A percentile compares a stretch with the other conserved stretches of the same genome.
phyloP scores from a whole-genome alignment of 2,888 invertebrate genomes.

The Molorchus minor region DNA sequence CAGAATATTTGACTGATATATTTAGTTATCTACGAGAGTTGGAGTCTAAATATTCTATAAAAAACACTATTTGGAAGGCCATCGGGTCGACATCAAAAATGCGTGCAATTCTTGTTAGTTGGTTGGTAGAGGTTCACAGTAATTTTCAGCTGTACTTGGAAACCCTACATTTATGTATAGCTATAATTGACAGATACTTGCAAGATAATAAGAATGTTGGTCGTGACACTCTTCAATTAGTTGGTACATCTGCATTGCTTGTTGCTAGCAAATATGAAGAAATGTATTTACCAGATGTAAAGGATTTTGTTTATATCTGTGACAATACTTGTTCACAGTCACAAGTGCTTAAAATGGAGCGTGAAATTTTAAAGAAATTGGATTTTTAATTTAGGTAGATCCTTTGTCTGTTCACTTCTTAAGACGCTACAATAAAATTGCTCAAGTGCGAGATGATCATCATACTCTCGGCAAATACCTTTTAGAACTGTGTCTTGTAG shows the following conservation, averaged over 20 bases:
- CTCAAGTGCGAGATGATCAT: slow-evolving; percentile 67
- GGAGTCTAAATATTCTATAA: slow-evolving; percentile 75
- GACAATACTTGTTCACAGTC: slow-evolving; percentile 84
- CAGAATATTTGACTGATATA: slow-evolving; percentile 90
- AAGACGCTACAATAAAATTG: slow-evolving; percentile 74
- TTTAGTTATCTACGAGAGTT: slow-evolving; percentile 81
- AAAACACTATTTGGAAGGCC: slow-evolving; percentile 71
- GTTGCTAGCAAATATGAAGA: slow-evolving; percentile 96
- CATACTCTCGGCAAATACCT: slow-evolving; percentile 80
- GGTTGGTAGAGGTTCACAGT: slow-evolving; percentile 91
- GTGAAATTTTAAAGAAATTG: slow-evolving; percentile 77
- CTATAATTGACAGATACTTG: slow-evolving; percentile 89
- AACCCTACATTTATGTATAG: slow-evolving; percentile 88
- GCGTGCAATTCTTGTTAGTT: slow-evolving; percentile 90
- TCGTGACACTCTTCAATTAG: slow-evolving; percentile 74
- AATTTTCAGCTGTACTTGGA: slow-evolving; percentile 88
- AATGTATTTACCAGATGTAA: slow-evolving; percentile 85
- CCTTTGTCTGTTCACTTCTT: slow-evolving; percentile 91
- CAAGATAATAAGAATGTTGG: slow-evolving; percentile 67
- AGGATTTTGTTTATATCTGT: slow-evolving; percentile 91
- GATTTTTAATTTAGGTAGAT: slow-evolving; percentile 64
- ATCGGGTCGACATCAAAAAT: slow-evolving; percentile 83
- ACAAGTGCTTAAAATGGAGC: slow-evolving; percentile 86
- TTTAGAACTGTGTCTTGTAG: slow-evolving; percentile 83
- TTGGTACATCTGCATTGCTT: slow-evolving; percentile 89